Evolutionary conservation across 2,113 vertebrate species (phyloP), one percentile per base, ranked within the genome.

Genomic region (Pteropus alecto): DNA sequence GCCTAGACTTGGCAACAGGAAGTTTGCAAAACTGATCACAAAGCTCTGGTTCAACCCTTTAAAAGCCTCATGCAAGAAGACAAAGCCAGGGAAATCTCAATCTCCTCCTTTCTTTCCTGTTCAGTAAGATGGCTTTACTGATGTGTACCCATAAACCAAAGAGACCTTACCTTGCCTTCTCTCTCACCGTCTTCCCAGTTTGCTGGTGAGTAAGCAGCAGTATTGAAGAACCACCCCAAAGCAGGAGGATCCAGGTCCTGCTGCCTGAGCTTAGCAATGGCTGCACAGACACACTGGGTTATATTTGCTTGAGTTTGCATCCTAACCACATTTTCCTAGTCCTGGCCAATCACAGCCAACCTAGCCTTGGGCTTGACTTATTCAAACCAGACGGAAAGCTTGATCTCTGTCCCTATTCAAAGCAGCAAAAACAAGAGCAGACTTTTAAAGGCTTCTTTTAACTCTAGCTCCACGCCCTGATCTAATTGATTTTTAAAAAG

Each of bases 251-350:
- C 56, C 81, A 8, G 84, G 46, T 58, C 74, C 26, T 14, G 82
- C 10, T 6, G 85, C 76, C 41, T 65, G 21, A 56, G 51, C 83
- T 70, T 46, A 90, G 67, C 5, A 46, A 88, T 87, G 86, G 96
- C 97, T 22, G 81, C 70, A 12, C 78, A 78, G 77, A 63, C 82
- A n/a, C 90, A 33, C 90, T 8, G 74, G 46, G 7, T 94, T 93
- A 63, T 90, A 98, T 98, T 98, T 98, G 98, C 97, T 93, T 98
- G 95, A 74, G 48, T 98, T 98, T 98, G 98, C 98, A 98, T 98
- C 97, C 93, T 95, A 95, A 93, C 96, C 43, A 21, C 95, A 97
- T 97, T 97, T 97, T 86, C 97, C 87, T 73, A 70, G 79, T 65
- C 85, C 95, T 82, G 88, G 92, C 98, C 98, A 98, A 98, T 98